phyloP scores from a whole-genome alignment of 1,140 invertebrate genomes.

The Wiebesia pumilae region DNA sequence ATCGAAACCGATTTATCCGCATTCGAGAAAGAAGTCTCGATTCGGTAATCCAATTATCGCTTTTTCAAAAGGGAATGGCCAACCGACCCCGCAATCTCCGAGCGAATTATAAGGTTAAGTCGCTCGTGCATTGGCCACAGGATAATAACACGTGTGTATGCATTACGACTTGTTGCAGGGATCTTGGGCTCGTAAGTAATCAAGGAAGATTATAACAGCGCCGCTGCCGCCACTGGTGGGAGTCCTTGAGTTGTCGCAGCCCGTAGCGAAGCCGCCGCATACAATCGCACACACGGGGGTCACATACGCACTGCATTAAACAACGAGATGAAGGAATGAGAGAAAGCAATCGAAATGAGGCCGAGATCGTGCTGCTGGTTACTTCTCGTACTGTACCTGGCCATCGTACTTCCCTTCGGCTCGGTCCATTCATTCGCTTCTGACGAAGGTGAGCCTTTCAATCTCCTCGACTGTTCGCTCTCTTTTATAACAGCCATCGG shows the following conservation, averaged over 20 bases:
- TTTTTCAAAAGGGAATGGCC: constrained; percentile 19
- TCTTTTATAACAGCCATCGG: constrained; percentile 20
- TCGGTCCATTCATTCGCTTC: constrained; percentile 62
- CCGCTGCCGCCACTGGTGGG: background rate
- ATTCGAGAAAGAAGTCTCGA: constrained; percentile 45
- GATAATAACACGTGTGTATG: constrained; percentile 42
- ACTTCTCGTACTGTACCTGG: constrained; percentile 67
- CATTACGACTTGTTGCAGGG: constrained; percentile 47
- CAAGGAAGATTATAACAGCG: constrained; percentile 49
- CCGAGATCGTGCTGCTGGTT: constrained; percentile 69
- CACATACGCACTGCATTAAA: constrained; percentile 3
- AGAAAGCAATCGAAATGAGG: constrained; percentile 67
- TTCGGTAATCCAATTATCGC: constrained; percentile 33
- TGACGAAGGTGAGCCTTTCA: constrained; percentile 68
- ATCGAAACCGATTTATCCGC: background rate
- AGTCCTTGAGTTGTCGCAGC: constrained; percentile 3
- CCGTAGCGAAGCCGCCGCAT: background rate
- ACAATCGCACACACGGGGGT: background rate
- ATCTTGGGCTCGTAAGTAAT: constrained; percentile 27
- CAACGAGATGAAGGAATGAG: constrained; percentile 59
- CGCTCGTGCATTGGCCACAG: background rate
- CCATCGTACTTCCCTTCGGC: constrained; percentile 61
- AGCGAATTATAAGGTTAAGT: constrained; percentile 38
- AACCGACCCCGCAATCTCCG: constrained; percentile 25
- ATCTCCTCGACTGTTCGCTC: constrained; percentile 12